Evolutionary conservation across 1,140 invertebrate species (phyloP), one percentile per base, ranked within the genome.

Genomic region (Maniola jurtina): DNA sequence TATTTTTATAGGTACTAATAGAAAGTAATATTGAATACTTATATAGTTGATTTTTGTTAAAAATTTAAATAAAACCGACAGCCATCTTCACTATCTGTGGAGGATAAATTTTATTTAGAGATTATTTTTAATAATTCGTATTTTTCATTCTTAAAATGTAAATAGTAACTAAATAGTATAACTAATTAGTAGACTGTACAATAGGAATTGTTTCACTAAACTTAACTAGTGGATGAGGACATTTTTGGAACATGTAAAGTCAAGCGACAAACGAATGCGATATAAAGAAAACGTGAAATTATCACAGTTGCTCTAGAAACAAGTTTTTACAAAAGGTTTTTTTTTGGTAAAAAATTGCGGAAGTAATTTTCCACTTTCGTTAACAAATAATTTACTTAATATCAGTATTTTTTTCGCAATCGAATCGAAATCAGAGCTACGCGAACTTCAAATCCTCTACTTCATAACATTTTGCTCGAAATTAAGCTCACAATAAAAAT

Each of bases 291-390:
- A 73, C 68, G 78, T 84, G 76, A 76, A 67, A 73, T 72, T 86
- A 84, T 84, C 80, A 84, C 81, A 84, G 79, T 76, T 79, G 63
- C 52, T 45, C 52, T 52, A 9, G 38, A 45, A 59, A 61, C 47
- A 66, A 48, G 38, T 54, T 54, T 61, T 47, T 45, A 63, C 52
- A 66, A 59, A 55, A 61, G 64, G 34, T 47, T 36, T 42, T 60
- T 66, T 50, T 55, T 55, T 33, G 52, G 33, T 55, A 66, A 59
- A 65, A 58, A 55, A 55, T 11, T 5, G 2, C 14, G 35, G n/a
- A 14, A 35, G 5, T 16, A 9, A 14, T 13, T 5, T 25, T 34
- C 15, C 50, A 13, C 8, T 9, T 42, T 59, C 2, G 13, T 25
- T 38, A n/a, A 13, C 40, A 8, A 45, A 45, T 45, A 9, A 45